Evolutionary conservation across 1,140 invertebrate species (phyloP).

Genomic region (Bradynema listronoti): DNA sequence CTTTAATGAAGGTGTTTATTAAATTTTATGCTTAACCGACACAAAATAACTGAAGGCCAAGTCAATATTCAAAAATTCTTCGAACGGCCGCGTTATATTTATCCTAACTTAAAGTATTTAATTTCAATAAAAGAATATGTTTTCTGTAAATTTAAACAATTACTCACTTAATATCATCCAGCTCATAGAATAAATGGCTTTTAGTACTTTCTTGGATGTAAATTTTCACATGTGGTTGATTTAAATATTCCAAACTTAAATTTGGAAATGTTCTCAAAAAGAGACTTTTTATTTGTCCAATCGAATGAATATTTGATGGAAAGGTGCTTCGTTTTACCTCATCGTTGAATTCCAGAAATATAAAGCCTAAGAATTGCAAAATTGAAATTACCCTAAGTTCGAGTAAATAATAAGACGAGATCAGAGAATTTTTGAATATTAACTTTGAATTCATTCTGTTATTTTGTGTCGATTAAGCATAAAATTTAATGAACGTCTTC

Average conservation of each 20-base stretch:
- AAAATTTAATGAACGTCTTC: too few relatives aligned
- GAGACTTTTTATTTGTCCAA: slow-evolving; percentile 90
- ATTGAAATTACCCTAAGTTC: too few relatives aligned
- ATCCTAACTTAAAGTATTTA: slow-evolving; percentile 13
- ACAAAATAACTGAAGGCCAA: too few relatives aligned
- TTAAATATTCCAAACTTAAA: slow-evolving; percentile 89
- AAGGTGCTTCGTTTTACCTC: slow-evolving; percentile 91
- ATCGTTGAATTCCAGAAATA: slow-evolving; percentile 89
- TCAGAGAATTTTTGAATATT: too few relatives aligned
- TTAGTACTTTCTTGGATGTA: slow-evolving; percentile 90
- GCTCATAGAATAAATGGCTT: slow-evolving; percentile 85
- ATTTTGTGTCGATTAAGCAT: too few relatives aligned
- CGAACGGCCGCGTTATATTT: too few relatives aligned
- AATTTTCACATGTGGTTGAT: slow-evolving; percentile 80
- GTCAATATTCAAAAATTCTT: too few relatives aligned
- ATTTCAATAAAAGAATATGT: slow-evolving; percentile 3
- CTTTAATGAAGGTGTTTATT: too few relatives aligned
- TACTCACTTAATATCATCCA: slow-evolving; percentile 82
- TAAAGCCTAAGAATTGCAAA: slow-evolving; percentile 57
- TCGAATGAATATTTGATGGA: slow-evolving; percentile 91
- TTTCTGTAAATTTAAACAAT: background rate
- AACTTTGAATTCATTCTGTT: too few relatives aligned
- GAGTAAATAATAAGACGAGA: too few relatives aligned
- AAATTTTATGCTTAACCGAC: too few relatives aligned
- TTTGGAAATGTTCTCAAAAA: slow-evolving; percentile 92